Base-by-base conservation (phyloP, 2,888 invertebrate genomes). In the Dilophus febrilis region DNA sequence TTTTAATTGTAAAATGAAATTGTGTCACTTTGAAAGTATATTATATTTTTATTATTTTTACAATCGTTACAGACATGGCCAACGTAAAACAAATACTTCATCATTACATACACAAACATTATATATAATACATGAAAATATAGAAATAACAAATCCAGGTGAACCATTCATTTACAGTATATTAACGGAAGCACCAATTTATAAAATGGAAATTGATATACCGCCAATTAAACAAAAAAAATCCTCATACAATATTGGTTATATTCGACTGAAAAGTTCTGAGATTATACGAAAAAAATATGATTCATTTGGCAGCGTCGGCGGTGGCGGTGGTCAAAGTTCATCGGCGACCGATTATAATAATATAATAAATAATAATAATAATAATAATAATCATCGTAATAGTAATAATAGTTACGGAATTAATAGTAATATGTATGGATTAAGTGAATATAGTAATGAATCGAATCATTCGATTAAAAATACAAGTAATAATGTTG, bases 81-180 rank as follows among this genome's bases (percentile, higher is more conserved):
- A 58, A 2, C 54, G 52, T 14, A 66, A 64, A 44, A 40, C 52
- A 19, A 36, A 43, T 22, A 43, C 58, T 0, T 73, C 77, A 52
- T 68, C 75, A 0, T 53, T 84, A 14, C 68, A 71, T 30, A 65
- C 73, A 0, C 71, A 74, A 31, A 65, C 78, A 32, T 67, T 80
- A 37, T 81, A 70, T 50, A 67, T 81, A 22, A 68, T 80, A 8
- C 76, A 80, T 48, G 77, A 83, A 49, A 81, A 78, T 43, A 70
- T 84, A 27, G 78, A 81, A 50, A 73, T 83, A 10, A 68, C 72
- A 30, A 72, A 77, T 39, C 68, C 74, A 1, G 68, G 70, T 31
- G 74, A 77, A 47, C 67, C 68, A 1, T 64, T 68, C 8, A 69
- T 70, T 46, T 73, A 72, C 47, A 71, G 71, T 48, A 68, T 65